Evolutionary conservation across 2,888 invertebrate genomes (phyloP).

Genomic region (Heliconius cydno): DNA sequence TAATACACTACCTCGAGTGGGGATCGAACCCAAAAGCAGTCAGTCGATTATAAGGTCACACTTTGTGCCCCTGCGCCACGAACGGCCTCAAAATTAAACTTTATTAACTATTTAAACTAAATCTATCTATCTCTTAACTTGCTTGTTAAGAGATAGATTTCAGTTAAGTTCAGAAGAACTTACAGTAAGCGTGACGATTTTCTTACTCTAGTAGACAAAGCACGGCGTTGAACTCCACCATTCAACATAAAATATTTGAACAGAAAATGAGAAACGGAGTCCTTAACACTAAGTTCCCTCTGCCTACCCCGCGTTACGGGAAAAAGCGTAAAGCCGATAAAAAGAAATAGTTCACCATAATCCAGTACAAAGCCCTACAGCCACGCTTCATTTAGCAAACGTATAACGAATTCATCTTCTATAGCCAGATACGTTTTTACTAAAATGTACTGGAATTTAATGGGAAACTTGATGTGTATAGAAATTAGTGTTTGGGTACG

Average conservation of each 20-base stretch:
- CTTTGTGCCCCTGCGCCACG: too few relatives aligned
- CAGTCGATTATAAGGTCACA: too few relatives aligned
- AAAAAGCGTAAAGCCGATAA: slow-evolving; percentile 8
- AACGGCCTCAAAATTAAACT: too few relatives aligned
- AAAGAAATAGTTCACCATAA: slow-evolving; percentile 46
- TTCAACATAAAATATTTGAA: not conserved
- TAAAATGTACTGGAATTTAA: slow-evolving; percentile 52
- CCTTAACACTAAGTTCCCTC: not conserved
- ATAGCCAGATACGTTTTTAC: slow-evolving; percentile 65
- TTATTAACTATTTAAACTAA: too few relatives aligned
- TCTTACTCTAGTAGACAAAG: not conserved
- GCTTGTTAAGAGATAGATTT: too few relatives aligned
- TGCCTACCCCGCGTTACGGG: not conserved
- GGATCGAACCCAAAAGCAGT: too few relatives aligned
- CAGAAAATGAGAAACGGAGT: not conserved
- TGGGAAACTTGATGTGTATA: slow-evolving; percentile 56
- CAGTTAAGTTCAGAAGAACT: too few relatives aligned
- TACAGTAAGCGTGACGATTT: too few relatives aligned
- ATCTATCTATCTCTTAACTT: too few relatives aligned
- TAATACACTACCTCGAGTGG: too few relatives aligned
- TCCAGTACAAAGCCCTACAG: slow-evolving; percentile 64
- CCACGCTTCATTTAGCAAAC: slow-evolving; percentile 81
- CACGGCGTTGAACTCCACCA: not conserved
- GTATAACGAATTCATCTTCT: slow-evolving; percentile 79
- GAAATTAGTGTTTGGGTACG: slow-evolving; percentile 55